These are phyloP conservation scores for Pseudomyrmex flavicornis DNA, from an alignment of 1,140 invertebrate species.

Conservation along the genomic window DNA sequence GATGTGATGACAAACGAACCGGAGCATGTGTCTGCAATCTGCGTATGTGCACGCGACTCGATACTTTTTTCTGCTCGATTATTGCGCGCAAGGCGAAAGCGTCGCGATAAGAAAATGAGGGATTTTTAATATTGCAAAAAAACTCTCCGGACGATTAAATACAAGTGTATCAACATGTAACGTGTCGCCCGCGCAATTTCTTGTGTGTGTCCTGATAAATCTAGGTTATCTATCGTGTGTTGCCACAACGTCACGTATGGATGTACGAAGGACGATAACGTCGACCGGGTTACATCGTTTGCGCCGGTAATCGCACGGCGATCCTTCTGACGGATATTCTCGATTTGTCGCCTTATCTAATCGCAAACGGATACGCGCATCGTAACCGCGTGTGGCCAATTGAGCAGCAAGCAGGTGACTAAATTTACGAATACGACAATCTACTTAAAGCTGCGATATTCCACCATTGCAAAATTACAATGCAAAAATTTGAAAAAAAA, in stretches of 20 bases:
- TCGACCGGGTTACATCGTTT: conserved; percentile 58
- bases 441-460: not conserved
- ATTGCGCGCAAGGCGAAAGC: not conserved
- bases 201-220: conserved; percentile 56
- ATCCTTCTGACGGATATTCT: conserved; percentile 65
- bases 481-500: too few relatives aligned
- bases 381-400: conserved; percentile 43
- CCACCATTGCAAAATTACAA: too few relatives aligned
- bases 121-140: too few relatives aligned
- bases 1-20: too few relatives aligned
- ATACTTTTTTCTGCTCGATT: too few relatives aligned
- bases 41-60: too few relatives aligned
- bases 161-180: conserved; percentile 21
- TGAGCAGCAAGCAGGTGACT: conserved; percentile 56
- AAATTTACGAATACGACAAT: conserved; percentile 38
- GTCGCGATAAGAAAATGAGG: conserved; percentile 22
- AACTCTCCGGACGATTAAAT: too few relatives aligned
- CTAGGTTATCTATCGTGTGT: conserved; percentile 48
- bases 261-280: conserved; percentile 64
- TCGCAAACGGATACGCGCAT: conserved; percentile 61
- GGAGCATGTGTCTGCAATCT: too few relatives aligned
- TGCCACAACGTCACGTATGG: conserved; percentile 49
- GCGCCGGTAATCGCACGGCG: conserved; percentile 29
- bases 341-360: conserved; percentile 73
- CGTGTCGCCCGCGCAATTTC: conserved; percentile 49